Base-by-base conservation (phyloP, 1,140 invertebrate genomes). In the Bombus waltoni region DNA sequence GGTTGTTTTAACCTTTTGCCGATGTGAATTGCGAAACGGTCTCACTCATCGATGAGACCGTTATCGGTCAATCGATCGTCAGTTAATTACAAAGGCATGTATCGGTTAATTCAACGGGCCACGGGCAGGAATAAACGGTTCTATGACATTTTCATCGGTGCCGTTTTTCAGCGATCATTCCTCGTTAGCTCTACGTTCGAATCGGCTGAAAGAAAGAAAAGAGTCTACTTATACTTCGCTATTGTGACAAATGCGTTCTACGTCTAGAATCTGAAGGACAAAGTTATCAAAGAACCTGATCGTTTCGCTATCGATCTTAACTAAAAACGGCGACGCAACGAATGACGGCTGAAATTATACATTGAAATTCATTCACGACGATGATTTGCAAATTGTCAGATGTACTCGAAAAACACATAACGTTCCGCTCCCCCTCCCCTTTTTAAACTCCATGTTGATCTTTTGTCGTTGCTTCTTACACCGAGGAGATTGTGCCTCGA, bases 21-120 rank as follows among this genome's bases (percentile, higher is more conserved):
- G 38, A 78, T 84, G 81, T n/a, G 84, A 88, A 90, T 91, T 89
- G 84, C 76, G 84, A 91, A 91, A 91, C 53, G 68, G 87, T 88
- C 59, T 91, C 87, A 90, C 75, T 88, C 86, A 81, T 81, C 81
- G 76, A 90, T 76, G 71, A 42, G 28, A 13, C 22, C 57, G 35
- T 38, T 88, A 90, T 90, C 83, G 80, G 59, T 88, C 83, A 80
- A 79, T 86, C 83, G 76, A 81, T 88, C 87, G 62, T 8, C 57
- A 81, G 42, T 88, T 90, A 90, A 90, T 90, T 90, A 87, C 66
- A 59, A 70, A 80, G 10, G 35, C 62, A 53, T 35, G 32, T 84
- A 81, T 76, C 78, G 40, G 8, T 40, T 75, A 84, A 89, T 82
- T 89, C 77, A 66, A 77, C 42, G n/a, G n/a, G n/a, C 57, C 1